These are phyloP conservation scores for Ammospiza nelsoni DNA, from an alignment of 2,113 vertebrate species.

Conservation along the genomic window DNA sequence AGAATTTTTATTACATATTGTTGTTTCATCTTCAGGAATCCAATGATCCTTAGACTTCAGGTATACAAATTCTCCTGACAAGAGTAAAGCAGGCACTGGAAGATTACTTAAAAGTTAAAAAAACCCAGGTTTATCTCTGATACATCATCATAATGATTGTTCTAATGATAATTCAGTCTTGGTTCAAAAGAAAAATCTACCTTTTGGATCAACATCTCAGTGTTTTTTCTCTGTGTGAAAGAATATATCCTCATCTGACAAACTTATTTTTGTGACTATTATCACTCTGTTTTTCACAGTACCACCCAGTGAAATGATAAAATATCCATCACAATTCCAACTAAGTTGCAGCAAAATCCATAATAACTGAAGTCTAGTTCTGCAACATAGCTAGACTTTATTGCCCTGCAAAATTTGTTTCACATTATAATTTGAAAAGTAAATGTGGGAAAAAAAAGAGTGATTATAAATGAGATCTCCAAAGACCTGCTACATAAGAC, in stretches of 20 bases:
- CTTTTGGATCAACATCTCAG: neutral
- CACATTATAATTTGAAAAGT: neutral
- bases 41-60: neutral
- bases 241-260: neutral
- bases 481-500: neutral
- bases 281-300: neutral
- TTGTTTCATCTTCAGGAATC: neutral
- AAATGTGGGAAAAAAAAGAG: neutral
- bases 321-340: neutral
- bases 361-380: neutral
- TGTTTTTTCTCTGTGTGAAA: neutral
- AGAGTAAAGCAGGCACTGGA: neutral
- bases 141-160: neutral
- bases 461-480: slow-evolving; percentile 55
- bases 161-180: neutral
- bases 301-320: neutral
- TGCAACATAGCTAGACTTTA: neutral
- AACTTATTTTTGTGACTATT: neutral
- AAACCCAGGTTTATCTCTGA: accelerated
- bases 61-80: neutral
- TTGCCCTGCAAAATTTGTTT: neutral
- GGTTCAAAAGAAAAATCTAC: neutral
- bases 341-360: neutral
- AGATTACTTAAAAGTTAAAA: neutral
- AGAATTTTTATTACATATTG: neutral